These are phyloP conservation scores for Falco naumanni DNA, from an alignment of 2,797 vertebrate species.

Conservation along the genomic window DNA sequence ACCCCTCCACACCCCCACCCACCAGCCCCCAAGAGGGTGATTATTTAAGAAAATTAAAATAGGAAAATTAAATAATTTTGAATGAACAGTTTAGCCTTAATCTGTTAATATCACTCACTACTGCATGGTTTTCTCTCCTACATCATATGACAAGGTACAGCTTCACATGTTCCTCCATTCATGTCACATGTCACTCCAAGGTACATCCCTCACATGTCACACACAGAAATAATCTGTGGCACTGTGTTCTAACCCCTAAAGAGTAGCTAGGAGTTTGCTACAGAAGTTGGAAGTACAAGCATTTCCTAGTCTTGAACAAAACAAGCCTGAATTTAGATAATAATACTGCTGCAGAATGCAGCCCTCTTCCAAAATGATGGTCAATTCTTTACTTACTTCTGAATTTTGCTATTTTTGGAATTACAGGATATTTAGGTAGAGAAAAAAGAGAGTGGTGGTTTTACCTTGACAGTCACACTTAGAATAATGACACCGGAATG, in stretches of 20 bases:
- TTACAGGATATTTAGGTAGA: background rate
- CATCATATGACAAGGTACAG: background rate
- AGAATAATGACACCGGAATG: background rate
- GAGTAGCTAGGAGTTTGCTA: background rate
- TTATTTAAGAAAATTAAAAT: background rate
- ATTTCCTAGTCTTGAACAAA: constrained; percentile 28
- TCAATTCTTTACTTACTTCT: background rate
- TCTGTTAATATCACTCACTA: background rate
- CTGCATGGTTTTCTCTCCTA: background rate
- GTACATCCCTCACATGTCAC: too few species aligned
- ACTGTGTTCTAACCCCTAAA: background rate
- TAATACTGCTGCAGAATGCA: background rate
- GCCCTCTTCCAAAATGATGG: background rate
- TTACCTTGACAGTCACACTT: background rate
- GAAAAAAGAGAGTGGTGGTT: background rate
- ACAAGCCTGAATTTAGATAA: background rate
- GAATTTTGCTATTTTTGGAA: background rate
- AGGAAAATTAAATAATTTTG: background rate
- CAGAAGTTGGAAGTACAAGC: background rate
- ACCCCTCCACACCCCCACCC: too few species aligned
- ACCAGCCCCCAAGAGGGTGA: background rate
- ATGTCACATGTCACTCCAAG: too few species aligned
- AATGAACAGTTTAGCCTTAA: background rate
- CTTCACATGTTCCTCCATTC: background rate
- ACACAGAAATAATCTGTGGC: background rate